Evolutionary conservation across 2,113 vertebrate species (phyloP), one percentile per base, ranked within the genome.

Genomic region (Poeciliopsis occidentalis): DNA sequence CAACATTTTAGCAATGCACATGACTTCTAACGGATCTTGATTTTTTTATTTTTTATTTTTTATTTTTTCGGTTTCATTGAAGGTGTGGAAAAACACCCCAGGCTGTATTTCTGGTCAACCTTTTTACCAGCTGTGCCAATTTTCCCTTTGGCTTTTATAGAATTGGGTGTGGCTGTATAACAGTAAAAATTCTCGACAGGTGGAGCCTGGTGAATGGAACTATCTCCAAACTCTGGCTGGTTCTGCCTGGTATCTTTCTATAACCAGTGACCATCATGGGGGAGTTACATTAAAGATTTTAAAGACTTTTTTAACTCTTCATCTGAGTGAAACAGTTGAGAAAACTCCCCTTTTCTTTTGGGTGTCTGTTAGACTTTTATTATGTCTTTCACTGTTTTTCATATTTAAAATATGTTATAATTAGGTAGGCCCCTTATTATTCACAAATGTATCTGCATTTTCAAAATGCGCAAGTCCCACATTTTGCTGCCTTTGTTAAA

Each of bases 81-180:
- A 30, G 17, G 17, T 66, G 22, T 1, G 31, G 37, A 62, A 51
- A 70, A 72, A 67, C 71, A 71, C 2, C 29, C 31, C 13, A 61
- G 17, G 12, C 7, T 12, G n/a, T 44, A 39, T 32, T 62, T 79
- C 51, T 68, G 13, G 19, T 4, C 26, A 60, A 47, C 44, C 32
- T 34, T 68, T 82, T 76, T 30, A 73, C 73, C 30, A n/a, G 1
- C 41, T 41, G 6, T 69, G 80, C 80, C 80, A 82, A 75, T 87
- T 87, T 85, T 22, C 76, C 85, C 67, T 44, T 10, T 17, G 72
- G 85, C 69, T 65, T 19, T 66, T 73, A 54, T 65, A 81, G 65
- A 4, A 13, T 64, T 68, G 71, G 88, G 88, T 86, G 88, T 80
- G 88, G 83, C 41, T 72, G 73, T 44, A 64, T 24, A 63, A 65